A percentile compares a stretch with the other conserved stretches of the same genome.
phyloP scores from a whole-genome alignment of 2,113 vertebrate species.

The Strix uralensis region DNA sequence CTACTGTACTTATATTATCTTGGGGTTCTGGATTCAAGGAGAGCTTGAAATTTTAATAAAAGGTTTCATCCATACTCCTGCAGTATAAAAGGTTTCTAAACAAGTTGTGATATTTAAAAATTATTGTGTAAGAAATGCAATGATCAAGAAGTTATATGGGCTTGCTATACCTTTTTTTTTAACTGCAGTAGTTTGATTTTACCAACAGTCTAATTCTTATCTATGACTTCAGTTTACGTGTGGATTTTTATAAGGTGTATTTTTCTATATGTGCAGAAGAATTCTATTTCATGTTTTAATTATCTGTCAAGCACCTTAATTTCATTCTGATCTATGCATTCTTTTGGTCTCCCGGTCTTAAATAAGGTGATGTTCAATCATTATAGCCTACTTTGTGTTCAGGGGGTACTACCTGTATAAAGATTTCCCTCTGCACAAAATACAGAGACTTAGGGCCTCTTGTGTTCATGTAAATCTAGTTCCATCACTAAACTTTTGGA shows the following conservation, averaged over 20 bases:
- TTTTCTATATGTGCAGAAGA: not conserved
- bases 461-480: not conserved
- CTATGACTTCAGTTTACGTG: not conserved
- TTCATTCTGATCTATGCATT: not conserved
- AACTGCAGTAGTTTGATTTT: not conserved
- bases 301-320: not conserved
- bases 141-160: not conserved
- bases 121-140: not conserved
- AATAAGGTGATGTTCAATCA: not conserved
- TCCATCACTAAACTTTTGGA: not conserved
- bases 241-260: rapidly evolving
- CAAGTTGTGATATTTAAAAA: not conserved
- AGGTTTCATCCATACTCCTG: not conserved
- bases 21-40: not conserved
- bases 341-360: not conserved
- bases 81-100: not conserved
- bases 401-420: not conserved
- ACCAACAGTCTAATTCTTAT: not conserved
- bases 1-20: not conserved
- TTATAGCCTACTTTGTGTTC: not conserved
- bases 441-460: not conserved
- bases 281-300: not conserved
- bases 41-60: not conserved
- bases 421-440: not conserved
- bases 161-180: not conserved